Evolutionary conservation across 2,888 invertebrate species (phyloP).

Genomic region (Sinohyriopsis cumingii): DNA sequence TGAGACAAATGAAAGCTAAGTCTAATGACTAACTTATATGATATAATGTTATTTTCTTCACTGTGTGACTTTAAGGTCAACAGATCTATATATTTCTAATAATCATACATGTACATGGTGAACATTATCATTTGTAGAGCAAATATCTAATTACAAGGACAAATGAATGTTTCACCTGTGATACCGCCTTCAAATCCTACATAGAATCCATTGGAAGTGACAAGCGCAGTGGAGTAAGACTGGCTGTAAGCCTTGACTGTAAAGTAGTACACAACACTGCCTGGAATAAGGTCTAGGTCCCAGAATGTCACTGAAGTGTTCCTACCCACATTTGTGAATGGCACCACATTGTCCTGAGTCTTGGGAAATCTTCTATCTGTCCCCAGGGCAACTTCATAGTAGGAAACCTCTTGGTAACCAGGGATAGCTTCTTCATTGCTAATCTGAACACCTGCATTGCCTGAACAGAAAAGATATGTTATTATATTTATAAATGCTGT

Average conservation of each 20-base stretch:
- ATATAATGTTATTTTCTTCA: too few species aligned
- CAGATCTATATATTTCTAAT: not conserved
- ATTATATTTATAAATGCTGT: too few species aligned
- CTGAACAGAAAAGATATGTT: constrained; percentile 9
- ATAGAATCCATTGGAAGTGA: constrained; percentile 51
- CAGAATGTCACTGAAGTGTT: constrained; percentile 47
- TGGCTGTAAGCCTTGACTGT: constrained; percentile 50
- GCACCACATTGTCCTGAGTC: constrained; percentile 47
- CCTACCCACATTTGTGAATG: constrained; percentile 46
- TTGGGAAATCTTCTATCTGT: constrained; percentile 49
- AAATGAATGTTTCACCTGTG: constrained; percentile 20
- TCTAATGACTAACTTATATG: too few species aligned
- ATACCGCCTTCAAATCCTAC: constrained; percentile 46
- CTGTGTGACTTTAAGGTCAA: too few species aligned
- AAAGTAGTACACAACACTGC: constrained; percentile 44
- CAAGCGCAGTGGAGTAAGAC: constrained; percentile 36
- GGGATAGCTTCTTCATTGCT: constrained; percentile 7
- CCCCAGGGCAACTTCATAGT: constrained; percentile 53
- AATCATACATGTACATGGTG: too few species aligned
- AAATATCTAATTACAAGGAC: too few species aligned
- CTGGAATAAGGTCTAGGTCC: constrained; percentile 38
- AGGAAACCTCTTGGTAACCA: constrained; percentile 36
- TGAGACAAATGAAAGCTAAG: too few species aligned
- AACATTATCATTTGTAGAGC: too few species aligned
- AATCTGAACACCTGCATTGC: constrained; percentile 24